Evolutionary conservation across 2,797 vertebrate genomes (phyloP), one percentile per base, ranked within the genome.

Genomic region (Tadarida brasiliensis): DNA sequence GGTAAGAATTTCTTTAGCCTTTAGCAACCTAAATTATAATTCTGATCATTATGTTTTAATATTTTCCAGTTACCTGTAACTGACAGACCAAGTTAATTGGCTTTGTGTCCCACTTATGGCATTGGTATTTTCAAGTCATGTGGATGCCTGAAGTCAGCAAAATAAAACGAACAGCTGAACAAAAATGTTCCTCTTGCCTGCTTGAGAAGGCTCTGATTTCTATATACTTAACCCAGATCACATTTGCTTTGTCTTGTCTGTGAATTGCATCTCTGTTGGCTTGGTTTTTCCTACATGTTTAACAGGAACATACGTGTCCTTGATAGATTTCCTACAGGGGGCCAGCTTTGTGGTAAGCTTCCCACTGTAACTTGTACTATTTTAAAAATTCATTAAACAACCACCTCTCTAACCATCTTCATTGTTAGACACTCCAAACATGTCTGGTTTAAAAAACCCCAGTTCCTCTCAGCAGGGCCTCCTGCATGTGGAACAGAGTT

Each of bases 51-150:
- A 51, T 54, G 57, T 74, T 89, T 86, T 61, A 85, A 28, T 95
- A 74, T 56, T 94, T 92, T 63, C 20, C 81, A 70, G 2, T 93
- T 85, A 83, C 63, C 82, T 85, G 5, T 90, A 85, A 82, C 92
- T 78, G 83, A 83, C 63, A 94, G 90, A 24, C 68, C 61, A 87
- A 54, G 71, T 73, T 87, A 91, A 57, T 87, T 94, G 88, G 85
- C 56, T 77, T 92, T 63, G 70, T 22, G 35, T 91, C 77, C 57
- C n/a, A 67, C 82, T 82, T 16, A 35, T 5, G 85, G 76, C 61
- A 11, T 70, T 74, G 30, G 30, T 84, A 63, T 94, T 82, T 96
- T 86, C 30, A 76, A 70, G 82, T 92, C 33, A 19, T 12, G 24
- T 26, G 71, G 87, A 89, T 28, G 28, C 33, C 39, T 2, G 7